A percentile compares a stretch with the other conserved stretches of the same genome.
phyloP scores from a whole-genome alignment of 2,888 invertebrate genomes.

The Halocaridina rubra region DNA sequence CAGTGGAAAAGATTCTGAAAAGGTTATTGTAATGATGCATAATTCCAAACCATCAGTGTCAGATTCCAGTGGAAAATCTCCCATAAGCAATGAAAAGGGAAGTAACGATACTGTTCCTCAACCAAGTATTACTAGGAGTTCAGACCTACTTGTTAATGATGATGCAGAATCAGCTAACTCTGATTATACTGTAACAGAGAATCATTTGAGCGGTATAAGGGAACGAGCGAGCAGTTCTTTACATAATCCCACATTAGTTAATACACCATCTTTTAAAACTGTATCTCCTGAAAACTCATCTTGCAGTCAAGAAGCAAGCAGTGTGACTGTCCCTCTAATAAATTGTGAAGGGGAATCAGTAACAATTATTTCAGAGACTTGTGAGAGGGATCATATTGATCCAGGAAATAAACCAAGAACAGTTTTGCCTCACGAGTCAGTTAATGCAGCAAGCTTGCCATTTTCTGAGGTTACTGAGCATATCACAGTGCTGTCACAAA shows the following conservation, averaged over 20 bases:
- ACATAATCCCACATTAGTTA: too few species aligned
- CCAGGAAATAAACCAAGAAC: neutral
- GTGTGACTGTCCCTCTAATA: neutral
- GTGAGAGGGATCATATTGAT: neutral
- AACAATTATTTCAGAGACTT: neutral
- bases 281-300: conserved; percentile 4
- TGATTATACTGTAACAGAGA: neutral
- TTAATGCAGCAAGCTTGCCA: neutral
- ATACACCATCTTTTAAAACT: neutral
- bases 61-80: conserved; percentile 1
- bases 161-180: neutral
- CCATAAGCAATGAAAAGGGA: conserved; percentile 16
- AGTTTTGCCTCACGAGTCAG: neutral
- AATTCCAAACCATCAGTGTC: conserved; percentile 19
- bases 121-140: neutral
- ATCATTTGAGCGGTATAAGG: neutral
- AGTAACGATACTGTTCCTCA: neutral
- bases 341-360: conserved; percentile 10
- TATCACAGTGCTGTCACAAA: conserved; percentile 19
- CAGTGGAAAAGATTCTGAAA: neutral
- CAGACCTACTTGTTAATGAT: neutral
- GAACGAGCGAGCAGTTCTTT: neutral
- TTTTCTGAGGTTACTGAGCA: neutral
- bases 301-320: conserved; percentile 4
- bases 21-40: conserved; percentile 10